phyloP scores from a whole-genome alignment of 2,113 vertebrate genomes.

The Gymnogyps californianus region DNA sequence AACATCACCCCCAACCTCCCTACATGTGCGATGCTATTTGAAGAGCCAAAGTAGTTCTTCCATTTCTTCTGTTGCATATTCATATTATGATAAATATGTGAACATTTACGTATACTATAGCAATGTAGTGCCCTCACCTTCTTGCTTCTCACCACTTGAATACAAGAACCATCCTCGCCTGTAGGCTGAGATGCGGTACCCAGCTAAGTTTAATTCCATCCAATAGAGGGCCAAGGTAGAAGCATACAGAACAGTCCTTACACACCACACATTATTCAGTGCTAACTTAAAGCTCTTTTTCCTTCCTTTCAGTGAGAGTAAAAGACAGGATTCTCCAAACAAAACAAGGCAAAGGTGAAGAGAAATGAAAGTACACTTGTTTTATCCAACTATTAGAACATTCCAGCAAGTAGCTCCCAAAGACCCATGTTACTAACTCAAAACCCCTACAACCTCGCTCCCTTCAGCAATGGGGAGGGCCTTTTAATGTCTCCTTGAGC shows the following conservation, averaged over 20 bases:
- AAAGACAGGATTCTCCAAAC: background rate
- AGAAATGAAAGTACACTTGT: background rate
- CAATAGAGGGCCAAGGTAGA: background rate
- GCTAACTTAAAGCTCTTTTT: background rate
- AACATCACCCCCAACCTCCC: background rate
- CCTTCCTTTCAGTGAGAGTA: background rate
- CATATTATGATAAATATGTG: background rate
- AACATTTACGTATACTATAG: background rate
- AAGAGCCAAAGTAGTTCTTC: background rate
- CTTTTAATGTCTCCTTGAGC: background rate
- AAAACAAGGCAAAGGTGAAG: background rate
- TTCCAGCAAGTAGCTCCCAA: background rate
- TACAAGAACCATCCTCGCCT: background rate
- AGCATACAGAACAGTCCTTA: background rate
- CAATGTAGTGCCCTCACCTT: background rate
- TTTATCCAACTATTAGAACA: background rate
- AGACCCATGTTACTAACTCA: background rate
- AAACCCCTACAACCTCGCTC: background rate
- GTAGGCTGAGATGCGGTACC: background rate
- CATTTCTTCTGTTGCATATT: background rate
- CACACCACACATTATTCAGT: fast-evolving
- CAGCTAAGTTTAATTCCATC: background rate
- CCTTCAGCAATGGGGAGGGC: background rate
- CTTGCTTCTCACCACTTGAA: background rate
- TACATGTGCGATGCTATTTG: background rate